Base-by-base conservation (phyloP, 2,888 invertebrate genomes). In the Pharmacophagus antenor region DNA sequence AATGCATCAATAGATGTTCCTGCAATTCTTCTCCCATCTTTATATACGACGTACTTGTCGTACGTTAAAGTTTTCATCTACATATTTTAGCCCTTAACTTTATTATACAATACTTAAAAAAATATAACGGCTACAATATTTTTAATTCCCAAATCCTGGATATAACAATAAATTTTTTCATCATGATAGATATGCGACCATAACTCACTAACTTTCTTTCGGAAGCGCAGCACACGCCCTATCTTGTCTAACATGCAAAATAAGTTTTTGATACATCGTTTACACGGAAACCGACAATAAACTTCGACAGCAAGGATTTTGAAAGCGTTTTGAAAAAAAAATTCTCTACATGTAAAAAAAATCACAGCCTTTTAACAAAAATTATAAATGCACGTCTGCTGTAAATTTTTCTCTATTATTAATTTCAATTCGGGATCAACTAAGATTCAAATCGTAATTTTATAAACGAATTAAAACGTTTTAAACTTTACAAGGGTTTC, bases 231-330 rank as follows among this genome's bases (percentile, higher is more conserved):
- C 80, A 76, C 72, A 71, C 74, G 64, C 68, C 69, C 68, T 84
- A 84, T 85, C 84, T 78, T 74, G 72, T 77, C 79, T 81, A 65
- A 70, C 82, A 85, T 87, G 87, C 84, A 85, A 86, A 85, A 85
- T 84, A 84, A 85, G 76, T 84, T 85, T 68, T 67, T 78, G 80
- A 83, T 85, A 84, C 80, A 74, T 75, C 74, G 80, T 77, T 37
- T 79, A 80, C 80, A 72, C 75, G 74, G 70, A 72, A 79, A 79
- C 77, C 80, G 85, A 85, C 85, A 84, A 79, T 83, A 83, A 83
- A 83, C 72, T 85, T 81, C 67, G 60, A 61, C 68, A 62, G 61
- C 56, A 65, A 6, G 21, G 20, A 22, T 57, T 56, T 10, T 47
- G 21, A 56, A 59, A 61, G 60, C 61, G 6, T 27, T 51, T 44